phyloP scores from a whole-genome alignment of 30 jellyfish, hydroid and myxozoan species.

The Chironex yamaguchii region DNA sequence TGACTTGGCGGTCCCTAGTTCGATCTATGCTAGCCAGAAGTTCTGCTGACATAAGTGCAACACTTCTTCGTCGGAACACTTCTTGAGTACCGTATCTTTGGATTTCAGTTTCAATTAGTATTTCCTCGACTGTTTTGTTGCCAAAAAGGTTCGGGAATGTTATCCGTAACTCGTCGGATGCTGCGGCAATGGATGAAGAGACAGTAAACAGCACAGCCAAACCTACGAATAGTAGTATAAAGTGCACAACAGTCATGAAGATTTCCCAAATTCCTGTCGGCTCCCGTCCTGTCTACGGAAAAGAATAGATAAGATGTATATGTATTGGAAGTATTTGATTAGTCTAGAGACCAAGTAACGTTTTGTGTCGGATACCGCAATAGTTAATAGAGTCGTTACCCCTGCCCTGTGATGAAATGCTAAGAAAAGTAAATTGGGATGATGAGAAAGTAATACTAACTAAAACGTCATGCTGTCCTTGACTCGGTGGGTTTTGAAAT shows the following conservation, averaged over 20 bases:
- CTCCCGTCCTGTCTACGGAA: background rate
- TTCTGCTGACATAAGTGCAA: background rate
- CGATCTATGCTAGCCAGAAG: background rate
- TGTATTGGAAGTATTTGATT: too few relatives aligned
- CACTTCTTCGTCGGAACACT: background rate
- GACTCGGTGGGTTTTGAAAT: too few relatives aligned
- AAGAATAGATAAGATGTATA: too few relatives aligned
- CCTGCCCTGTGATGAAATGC: too few relatives aligned
- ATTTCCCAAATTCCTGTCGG: background rate
- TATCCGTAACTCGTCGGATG: background rate
- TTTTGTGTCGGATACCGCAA: too few relatives aligned
- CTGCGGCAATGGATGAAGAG: background rate
- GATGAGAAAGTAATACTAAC: too few relatives aligned
- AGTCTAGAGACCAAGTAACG: too few relatives aligned
- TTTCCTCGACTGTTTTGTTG: background rate
- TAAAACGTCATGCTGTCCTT: too few relatives aligned
- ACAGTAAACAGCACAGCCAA: background rate
- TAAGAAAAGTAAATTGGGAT: too few relatives aligned
- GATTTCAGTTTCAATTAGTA: background rate
- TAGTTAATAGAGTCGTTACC: too few relatives aligned
- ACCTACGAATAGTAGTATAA: background rate
- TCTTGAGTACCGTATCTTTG: background rate
- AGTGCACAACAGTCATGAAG: background rate
- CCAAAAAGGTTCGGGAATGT: background rate
- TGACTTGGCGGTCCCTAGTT: background rate